These are phyloP conservation scores for Gadopsis marmoratus DNA, from an alignment of 2,797 vertebrate genomes.

Conservation along the genomic window DNA sequence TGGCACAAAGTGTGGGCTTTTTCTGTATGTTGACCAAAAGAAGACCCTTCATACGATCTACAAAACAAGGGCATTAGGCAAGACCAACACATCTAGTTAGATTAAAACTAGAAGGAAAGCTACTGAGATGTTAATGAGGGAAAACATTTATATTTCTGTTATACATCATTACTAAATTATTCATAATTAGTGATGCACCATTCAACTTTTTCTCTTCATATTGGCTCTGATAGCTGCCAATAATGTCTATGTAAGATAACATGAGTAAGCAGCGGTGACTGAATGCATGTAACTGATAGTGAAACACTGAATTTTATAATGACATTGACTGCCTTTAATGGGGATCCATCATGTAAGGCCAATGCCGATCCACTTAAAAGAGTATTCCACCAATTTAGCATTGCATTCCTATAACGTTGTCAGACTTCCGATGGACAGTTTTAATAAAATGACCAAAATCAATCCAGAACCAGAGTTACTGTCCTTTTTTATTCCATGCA, in stretches of 20 bases:
- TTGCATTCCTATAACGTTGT: neutral
- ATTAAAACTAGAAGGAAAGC: slow-evolving; percentile 4
- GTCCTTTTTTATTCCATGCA: neutral
- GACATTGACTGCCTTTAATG: neutral
- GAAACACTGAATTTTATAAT: neutral
- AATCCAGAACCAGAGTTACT: neutral
- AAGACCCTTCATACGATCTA: slow-evolving; percentile 23
- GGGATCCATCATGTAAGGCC: neutral
- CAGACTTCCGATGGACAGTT: neutral
- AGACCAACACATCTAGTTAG: slow-evolving; percentile 6
- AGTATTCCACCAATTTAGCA: neutral
- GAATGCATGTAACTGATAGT: neutral
- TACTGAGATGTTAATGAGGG: neutral
- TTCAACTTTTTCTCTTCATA: neutral
- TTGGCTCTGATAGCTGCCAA: no score
- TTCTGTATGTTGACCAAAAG: slow-evolving; percentile 33
- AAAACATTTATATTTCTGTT: slow-evolving; percentile 1
- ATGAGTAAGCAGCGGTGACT: neutral
- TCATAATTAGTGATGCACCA: neutral
- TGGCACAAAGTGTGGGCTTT: slow-evolving; percentile 10
- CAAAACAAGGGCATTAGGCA: slow-evolving; percentile 30
- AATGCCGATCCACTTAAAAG: neutral
- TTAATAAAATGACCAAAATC: neutral
- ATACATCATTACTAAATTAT: neutral
- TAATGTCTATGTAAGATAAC: no score